phyloP scores from a whole-genome alignment of 1,140 invertebrate species.

The Copidosoma floridanum region DNA sequence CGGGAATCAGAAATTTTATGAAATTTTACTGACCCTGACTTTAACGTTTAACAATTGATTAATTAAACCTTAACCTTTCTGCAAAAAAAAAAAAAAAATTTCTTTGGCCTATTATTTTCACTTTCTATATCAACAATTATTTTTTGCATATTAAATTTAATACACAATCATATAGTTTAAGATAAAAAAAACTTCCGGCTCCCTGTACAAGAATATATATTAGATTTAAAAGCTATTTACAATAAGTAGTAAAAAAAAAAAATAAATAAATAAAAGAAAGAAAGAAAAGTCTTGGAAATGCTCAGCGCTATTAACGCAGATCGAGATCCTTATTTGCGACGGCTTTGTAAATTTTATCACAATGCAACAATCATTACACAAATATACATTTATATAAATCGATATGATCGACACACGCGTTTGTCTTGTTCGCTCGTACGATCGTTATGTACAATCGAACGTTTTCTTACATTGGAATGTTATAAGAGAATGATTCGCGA shows the following conservation, averaged over 20 bases:
- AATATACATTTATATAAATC: slow-evolving; percentile 7
- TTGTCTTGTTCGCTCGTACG: no score
- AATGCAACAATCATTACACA: slow-evolving; percentile 18
- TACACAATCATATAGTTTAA: not conserved
- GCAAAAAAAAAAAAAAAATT: not conserved
- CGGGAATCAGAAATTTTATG: no score
- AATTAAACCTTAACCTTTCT: not conserved
- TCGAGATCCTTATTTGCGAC: slow-evolving; percentile 13
- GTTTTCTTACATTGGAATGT: not conserved
- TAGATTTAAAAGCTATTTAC: slow-evolving; percentile 13
- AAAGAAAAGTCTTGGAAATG: slow-evolving; percentile 11
- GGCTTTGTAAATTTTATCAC: slow-evolving; percentile 16
- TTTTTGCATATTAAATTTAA: not conserved
- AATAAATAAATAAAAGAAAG: not conserved
- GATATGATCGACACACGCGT: not conserved
- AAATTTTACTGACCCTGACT: not conserved
- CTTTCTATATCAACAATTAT: not conserved
- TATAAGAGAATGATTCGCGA: not conserved
- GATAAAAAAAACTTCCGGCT: not conserved
- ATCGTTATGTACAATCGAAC: not conserved
- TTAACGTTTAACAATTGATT: not conserved
- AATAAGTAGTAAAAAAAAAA: slow-evolving; percentile 6
- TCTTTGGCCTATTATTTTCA: not conserved
- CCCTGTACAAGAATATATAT: slow-evolving; percentile 18
- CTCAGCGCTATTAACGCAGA: slow-evolving; percentile 4